Evolutionary conservation across 1,140 invertebrate species (phyloP), one percentile per base, ranked within the genome.

Genomic region (Schlechtendalia chinensis): DNA sequence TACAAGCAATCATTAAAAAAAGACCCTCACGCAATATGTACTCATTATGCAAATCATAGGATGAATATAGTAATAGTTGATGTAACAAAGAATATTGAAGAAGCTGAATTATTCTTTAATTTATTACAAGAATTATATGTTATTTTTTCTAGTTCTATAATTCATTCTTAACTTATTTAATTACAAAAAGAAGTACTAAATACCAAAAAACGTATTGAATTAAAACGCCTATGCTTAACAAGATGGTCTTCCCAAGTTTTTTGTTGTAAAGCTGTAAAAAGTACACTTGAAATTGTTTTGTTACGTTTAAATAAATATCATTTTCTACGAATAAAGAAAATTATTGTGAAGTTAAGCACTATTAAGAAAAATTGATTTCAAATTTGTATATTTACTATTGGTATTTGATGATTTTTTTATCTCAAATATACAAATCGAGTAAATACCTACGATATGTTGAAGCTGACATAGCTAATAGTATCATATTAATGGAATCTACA

Each of bases 331-430:
- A 24, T 59, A 24, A 59, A 59, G 11, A 59, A 59, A 24, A n/a
- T 56, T 45, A 45, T 5, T 45, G n/a, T n/a, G n/a, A n/a, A n/a
- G n/a, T 58, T 5, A 58, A 58, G 54, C 3, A 22, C 54, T 58
- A 58, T 58, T 58, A 61, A 61, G 14, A 61, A 61, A 61, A 16
- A 61, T 61, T 5, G 24, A 61, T 29, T 61, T 61, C 14, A 61
- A 61, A 29, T 61, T 61, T 61, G 27, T 59, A 12, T 59, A 59
- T 59, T 59, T 59, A 59, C 27, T 59, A 10, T 63, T 63, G 0
- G 16, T 63, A 17, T 63, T 63, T 19, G 32, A 63, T 63, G 27
- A 63, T n/a, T 63, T 32, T 61, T 63, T 32, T 63, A 63, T 63
- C 61, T 19, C 61, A 63, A 63, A 63, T 63, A 39, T 10, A 63